phyloP scores from a whole-genome alignment of 2,113 vertebrate species.

The Prionailurus bengalensis region DNA sequence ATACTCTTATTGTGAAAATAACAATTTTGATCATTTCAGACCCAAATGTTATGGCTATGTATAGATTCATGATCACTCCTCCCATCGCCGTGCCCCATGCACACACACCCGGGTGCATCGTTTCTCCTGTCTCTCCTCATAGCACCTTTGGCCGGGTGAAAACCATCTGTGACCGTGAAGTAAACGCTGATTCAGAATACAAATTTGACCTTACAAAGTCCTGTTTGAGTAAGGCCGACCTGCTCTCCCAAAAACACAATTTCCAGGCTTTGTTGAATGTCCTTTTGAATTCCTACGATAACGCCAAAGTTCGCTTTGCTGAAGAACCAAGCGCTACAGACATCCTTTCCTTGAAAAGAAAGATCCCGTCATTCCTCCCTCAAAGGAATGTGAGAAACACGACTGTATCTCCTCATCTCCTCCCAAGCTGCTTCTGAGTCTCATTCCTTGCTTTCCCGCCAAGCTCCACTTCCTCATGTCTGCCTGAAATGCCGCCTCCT shows the following conservation, averaged over 20 bases:
- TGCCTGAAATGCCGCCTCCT: not conserved
- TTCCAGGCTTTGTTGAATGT: not conserved
- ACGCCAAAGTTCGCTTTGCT: not conserved
- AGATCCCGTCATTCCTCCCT: not conserved
- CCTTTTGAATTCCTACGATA: not conserved
- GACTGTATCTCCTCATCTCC: not conserved
- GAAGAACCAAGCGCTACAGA: not conserved
- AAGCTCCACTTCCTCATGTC: not conserved
- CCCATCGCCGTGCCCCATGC: fast-evolving
- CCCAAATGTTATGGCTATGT: not conserved
- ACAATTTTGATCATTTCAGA: not conserved
- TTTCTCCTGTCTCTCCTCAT: not conserved
- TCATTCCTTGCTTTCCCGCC: not conserved
- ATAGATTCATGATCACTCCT: not conserved
- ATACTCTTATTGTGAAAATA: conserved; percentile 30
- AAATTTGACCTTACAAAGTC: not conserved
- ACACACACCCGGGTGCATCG: not conserved
- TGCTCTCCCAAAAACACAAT: not conserved
- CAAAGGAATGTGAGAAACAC: not conserved
- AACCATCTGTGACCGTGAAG: not conserved
- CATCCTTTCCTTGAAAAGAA: not conserved
- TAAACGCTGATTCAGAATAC: not conserved
- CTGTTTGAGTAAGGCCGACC: not conserved
- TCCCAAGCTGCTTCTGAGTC: not conserved
- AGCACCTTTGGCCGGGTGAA: not conserved